A percentile compares a stretch with the other conserved stretches of the same genome.
Evolutionary conservation across 2,113 vertebrate species (phyloP).

Genomic region (Azemiops feae): DNA sequence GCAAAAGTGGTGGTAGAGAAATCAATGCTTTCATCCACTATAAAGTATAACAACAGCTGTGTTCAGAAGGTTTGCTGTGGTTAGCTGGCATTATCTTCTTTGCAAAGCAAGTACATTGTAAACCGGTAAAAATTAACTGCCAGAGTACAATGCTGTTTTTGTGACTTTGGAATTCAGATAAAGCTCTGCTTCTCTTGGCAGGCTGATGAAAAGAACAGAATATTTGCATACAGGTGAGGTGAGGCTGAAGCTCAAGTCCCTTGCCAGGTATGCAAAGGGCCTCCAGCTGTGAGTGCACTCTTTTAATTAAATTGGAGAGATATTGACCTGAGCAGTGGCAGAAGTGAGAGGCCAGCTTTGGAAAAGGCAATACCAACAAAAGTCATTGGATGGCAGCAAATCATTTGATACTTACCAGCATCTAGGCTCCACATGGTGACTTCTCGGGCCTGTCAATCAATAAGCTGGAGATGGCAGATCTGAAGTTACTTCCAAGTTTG

Average conservation of each 20-base stretch:
- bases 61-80: conserved; percentile 52
- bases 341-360: not conserved
- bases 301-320: conserved; percentile 11
- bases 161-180: conserved; percentile 59
- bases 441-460: not conserved
- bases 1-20: conserved; percentile 2
- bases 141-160: conserved; percentile 69
- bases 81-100: conserved; percentile 60
- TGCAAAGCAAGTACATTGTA: conserved; percentile 56
- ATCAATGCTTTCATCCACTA: conserved; percentile 51
- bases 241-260: not conserved
- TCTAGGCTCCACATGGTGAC: not conserved
- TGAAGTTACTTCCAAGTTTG: not conserved
- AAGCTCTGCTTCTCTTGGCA: conserved; percentile 61
- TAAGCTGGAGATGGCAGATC: not conserved
- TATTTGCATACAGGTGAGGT: conserved; percentile 77
- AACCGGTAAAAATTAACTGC: conserved; percentile 76
- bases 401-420: conserved; percentile 30
- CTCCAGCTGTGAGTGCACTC: conserved; percentile 21
- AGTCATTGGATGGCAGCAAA: conserved; percentile 69
- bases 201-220: conserved; percentile 53
- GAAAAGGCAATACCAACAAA: conserved; percentile 21
- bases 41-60: conserved; percentile 58
- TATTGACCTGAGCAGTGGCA: rapidly evolving
- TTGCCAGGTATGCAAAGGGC: conserved; percentile 53